Base-by-base conservation (phyloP, 2,888 invertebrate species). In the Amphipoea lucens region DNA sequence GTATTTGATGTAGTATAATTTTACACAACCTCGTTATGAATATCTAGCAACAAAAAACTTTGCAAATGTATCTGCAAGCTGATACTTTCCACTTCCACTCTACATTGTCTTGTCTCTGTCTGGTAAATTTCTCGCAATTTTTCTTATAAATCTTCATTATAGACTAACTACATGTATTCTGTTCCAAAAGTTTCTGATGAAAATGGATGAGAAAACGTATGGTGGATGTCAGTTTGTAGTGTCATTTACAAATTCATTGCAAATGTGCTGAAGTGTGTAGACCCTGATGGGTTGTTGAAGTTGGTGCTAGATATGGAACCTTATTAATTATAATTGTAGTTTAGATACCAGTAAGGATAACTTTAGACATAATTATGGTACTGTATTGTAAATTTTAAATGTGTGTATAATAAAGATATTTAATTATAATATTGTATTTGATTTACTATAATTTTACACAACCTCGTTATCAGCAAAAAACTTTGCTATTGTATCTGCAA, bases 271-370 rank as follows among this genome's bases (percentile, higher is more conserved):
- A 70, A 51, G 29, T 86, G 79, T 73, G 82, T 78, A 0, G 87
- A 82, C n/a, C 20, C 12, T 0, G 76, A 83, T 36, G 85, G 82
- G 6, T 67, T 68, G 0, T 83, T 83, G 36, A 87, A 87, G 29
- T 74, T 85, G 3, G 73, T 79, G 11, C 17, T 87, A 0, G 85
- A 87, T 76, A 57, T 83, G n/a, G 85, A 83, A 57, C 72, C 74
- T 14, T 76, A 76, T 51, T 82, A 63, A 74, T 29, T 67, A n/a
- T 36, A n/a, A 54, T 29, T 51, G 11, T 42, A 54, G 3, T 23
- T 67, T 42, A 20, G 7, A 11, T 42, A 40, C 17, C n/a, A 23
- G 5, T 5, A 23, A 23, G 11, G 29, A 36, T 54, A 20, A 20
- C 20, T 51, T 57, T 9, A 57, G 57, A n/a, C 11, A 57, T 23